These are phyloP conservation scores for Xanthia icteritia DNA, from an alignment of 2,888 invertebrate species.

Conservation along the genomic window DNA sequence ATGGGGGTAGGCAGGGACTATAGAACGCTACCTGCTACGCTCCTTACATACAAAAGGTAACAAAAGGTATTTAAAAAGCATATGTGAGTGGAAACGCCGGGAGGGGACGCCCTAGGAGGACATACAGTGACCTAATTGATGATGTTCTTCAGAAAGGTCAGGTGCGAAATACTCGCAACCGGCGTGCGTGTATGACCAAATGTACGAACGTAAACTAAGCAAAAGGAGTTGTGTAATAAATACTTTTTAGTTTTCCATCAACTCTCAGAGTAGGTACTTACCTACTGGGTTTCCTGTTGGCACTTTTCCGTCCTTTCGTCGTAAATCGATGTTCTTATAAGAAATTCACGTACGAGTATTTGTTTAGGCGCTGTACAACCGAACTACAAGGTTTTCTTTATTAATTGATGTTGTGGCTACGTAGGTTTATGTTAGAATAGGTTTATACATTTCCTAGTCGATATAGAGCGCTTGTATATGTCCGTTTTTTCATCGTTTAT, in stretches of 20 bases:
- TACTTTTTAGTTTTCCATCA: not conserved
- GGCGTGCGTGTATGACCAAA: no score
- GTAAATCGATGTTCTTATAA: not conserved
- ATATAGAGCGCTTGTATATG: not conserved
- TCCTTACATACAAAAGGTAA: no score
- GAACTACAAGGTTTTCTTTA: not conserved
- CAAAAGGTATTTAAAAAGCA: no score
- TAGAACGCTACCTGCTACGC: no score
- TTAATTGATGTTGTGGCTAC: not conserved
- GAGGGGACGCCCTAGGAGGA: no score
- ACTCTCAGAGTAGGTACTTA: not conserved
- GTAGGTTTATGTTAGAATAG: not conserved
- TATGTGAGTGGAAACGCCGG: no score
- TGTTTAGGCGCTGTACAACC: slow-evolving; percentile 7
- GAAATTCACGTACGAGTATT: slow-evolving; percentile 6
- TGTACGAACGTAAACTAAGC: no score
- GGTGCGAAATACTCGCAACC: no score
- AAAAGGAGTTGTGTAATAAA: not conserved
- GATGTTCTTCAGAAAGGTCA: no score
- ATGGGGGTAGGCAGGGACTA: no score
- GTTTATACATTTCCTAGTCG: not conserved
- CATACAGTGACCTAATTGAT: no score
- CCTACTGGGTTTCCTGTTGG: not conserved
- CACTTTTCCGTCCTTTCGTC: not conserved
- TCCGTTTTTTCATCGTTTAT: not conserved